Evolutionary conservation across 2,888 invertebrate species (phyloP).

Genomic region (Mesochorus sp.): DNA sequence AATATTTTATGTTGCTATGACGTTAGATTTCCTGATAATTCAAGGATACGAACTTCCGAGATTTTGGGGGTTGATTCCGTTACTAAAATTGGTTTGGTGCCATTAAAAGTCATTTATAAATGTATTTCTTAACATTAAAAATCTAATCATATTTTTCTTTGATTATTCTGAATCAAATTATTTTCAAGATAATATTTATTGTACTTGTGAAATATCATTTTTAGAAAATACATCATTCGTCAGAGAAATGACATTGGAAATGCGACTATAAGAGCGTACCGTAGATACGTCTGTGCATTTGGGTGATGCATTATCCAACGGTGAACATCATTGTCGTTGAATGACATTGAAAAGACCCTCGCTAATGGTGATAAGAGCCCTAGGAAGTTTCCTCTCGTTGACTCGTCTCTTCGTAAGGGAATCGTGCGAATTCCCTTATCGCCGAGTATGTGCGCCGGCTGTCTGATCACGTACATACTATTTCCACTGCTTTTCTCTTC

Average conservation of each 20-base stretch:
- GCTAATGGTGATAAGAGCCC: constrained; percentile 25
- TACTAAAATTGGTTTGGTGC: background rate
- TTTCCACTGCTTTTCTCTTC: constrained; percentile 10
- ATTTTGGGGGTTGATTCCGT: background rate
- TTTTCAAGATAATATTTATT: no score
- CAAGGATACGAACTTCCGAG: no score
- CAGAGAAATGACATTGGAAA: constrained; percentile 1
- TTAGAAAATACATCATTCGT: background rate
- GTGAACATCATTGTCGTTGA: background rate
- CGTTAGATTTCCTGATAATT: background rate
- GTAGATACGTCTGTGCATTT: background rate
- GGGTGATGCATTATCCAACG: constrained; percentile 10
- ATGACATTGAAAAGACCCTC: constrained; percentile 30
- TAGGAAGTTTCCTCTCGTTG: constrained; percentile 12
- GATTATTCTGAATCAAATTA: no score
- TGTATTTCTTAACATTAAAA: no score
- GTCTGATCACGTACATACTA: constrained; percentile 22
- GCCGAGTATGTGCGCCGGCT: background rate
- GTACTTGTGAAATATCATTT: background rate
- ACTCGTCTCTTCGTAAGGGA: constrained; percentile 22
- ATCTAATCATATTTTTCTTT: no score
- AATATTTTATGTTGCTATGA: background rate
- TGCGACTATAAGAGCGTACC: background rate
- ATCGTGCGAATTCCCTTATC: constrained; percentile 28
- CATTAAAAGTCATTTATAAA: no score